A percentile compares a stretch with the other conserved stretches of the same genome.
These are phyloP conservation scores for Bilobella aurantiaca DNA, from an alignment of 1,140 invertebrate genomes.

Conservation along the genomic window DNA sequence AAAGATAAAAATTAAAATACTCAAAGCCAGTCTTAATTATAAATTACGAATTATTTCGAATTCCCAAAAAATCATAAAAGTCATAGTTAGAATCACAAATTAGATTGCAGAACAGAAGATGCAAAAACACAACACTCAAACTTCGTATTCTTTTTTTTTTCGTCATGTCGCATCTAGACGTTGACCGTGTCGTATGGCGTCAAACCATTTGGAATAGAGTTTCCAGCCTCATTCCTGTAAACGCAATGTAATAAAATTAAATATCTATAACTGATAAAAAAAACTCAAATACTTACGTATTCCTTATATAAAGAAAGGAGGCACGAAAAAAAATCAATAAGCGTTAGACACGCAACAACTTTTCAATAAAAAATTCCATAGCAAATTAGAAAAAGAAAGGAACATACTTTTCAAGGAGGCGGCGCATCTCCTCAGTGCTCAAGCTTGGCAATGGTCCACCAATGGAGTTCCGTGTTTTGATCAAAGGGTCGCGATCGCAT, in stretches of 20 bases:
- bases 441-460: constrained; percentile 49
- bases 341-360: not conserved
- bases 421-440: constrained; percentile 79
- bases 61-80: too few species aligned
- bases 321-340: constrained; percentile 2
- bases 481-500: constrained; percentile 51
- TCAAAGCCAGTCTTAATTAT: not conserved
- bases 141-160: not conserved
- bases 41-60: too few species aligned
- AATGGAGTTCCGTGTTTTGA: constrained; percentile 31
- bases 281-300: constrained; percentile 11
- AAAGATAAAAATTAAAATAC: not conserved
- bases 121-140: not conserved
- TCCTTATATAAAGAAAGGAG: not conserved
- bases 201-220: constrained; percentile 50
- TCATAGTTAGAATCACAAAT: constrained; percentile 3
- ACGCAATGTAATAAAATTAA: constrained; percentile 2
- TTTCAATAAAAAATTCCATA: constrained; percentile 3
- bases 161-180: constrained; percentile 55
- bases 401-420: constrained; percentile 86
- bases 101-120: not conserved
- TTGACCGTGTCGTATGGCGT: constrained; percentile 94
- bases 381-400: not conserved
- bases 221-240: constrained; percentile 32
- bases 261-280: not conserved